Conservation (phyloP, 1,140 invertebrate genomes). For the Homarus americanus region DNA sequence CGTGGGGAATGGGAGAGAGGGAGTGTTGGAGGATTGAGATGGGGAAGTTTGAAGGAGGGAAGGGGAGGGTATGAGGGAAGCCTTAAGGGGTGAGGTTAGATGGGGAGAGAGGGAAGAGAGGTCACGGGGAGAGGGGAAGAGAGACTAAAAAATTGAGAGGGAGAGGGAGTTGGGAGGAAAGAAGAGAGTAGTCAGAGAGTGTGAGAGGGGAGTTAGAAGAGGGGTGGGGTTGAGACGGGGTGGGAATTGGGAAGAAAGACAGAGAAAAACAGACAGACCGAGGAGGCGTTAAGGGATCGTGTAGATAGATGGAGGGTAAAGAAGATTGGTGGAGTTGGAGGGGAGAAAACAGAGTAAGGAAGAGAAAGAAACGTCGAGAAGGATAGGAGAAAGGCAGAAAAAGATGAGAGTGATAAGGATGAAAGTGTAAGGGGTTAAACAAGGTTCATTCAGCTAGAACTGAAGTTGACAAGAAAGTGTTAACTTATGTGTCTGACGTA, state of each 20-base stretch:
- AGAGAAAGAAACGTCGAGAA: too few species aligned
- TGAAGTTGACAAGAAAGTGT: too few species aligned
- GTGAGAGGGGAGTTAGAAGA: not conserved
- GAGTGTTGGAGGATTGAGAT: not conserved
- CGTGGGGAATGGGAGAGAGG: constrained; percentile 16
- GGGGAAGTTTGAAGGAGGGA: not conserved
- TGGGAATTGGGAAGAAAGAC: not conserved
- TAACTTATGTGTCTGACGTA: too few species aligned
- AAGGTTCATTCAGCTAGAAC: too few species aligned
- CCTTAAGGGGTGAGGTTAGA: not conserved
- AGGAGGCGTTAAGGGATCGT: not conserved
- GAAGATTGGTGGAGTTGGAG: not conserved
- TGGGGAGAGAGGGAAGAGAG: not conserved
- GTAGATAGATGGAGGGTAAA: not conserved
- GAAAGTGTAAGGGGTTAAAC: too few species aligned
- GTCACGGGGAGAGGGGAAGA: not conserved
- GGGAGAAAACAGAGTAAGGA: too few species aligned
- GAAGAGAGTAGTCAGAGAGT: not conserved
- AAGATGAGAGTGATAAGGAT: too few species aligned
- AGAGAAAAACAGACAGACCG: not conserved
- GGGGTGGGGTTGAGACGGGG: not conserved
- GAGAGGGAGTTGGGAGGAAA: not conserved
- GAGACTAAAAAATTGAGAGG: not conserved
- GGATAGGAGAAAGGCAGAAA: too few species aligned
- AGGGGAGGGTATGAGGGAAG: not conserved